Percentiles rank a stretch among this genome's conserved stretches.
Conservation (phyloP, 64 coral and sea anemone species). For the Pachyseris speciosa region DNA sequence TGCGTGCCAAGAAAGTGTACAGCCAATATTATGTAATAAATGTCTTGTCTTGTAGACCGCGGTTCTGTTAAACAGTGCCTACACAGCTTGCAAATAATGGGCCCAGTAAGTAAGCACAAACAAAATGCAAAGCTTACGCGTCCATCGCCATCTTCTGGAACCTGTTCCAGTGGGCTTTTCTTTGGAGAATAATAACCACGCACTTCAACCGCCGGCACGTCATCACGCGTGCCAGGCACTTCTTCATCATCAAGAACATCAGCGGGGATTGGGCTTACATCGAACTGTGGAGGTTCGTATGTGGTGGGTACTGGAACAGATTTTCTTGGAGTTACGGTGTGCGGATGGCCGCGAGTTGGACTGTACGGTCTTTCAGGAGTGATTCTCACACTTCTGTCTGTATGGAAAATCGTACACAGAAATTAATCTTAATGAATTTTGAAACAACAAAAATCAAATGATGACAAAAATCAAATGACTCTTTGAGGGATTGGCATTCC, state of each 20-base stretch:
- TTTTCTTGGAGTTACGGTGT: constrained; percentile 76
- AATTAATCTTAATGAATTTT: no score
- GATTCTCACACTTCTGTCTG: constrained; percentile 75
- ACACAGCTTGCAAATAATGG: no score
- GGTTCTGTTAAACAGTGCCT: no score
- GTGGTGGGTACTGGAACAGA: constrained; percentile 67
- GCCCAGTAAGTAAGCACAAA: neutral
- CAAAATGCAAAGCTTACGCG: neutral
- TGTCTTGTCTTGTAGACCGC: no score
- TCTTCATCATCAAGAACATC: constrained; percentile 14
- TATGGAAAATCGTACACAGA: neutral
- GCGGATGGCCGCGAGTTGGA: constrained; percentile 1
- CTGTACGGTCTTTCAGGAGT: constrained; percentile 69
- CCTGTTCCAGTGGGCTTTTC: neutral
- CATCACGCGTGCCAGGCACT: neutral
- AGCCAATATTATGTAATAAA: no score
- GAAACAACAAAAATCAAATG: no score
- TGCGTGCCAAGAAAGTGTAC: no score
- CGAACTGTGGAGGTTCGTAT: constrained; percentile 72
- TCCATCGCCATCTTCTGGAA: neutral
- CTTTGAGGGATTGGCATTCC: no score
- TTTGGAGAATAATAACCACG: neutral
- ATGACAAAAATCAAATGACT: no score
- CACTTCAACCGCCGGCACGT: constrained; percentile 3
- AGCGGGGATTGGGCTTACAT: constrained; percentile 64